Percentiles rank a stretch among this genome's conserved stretches.
Evolutionary conservation across 2,888 invertebrate species (phyloP).

Genomic region (Hymenopus coronatus): DNA sequence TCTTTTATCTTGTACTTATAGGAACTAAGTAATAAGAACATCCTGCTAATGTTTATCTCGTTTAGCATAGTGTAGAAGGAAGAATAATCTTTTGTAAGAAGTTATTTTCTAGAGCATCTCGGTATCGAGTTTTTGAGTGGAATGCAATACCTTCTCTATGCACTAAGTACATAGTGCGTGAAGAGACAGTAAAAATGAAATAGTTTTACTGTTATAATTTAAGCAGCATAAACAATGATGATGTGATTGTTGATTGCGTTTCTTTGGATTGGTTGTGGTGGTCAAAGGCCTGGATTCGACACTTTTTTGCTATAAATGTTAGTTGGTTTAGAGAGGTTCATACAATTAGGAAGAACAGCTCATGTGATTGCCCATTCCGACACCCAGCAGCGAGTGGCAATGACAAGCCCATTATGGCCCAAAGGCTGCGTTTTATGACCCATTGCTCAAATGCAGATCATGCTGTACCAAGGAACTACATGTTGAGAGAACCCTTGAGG

Average conservation of each 20-base stretch:
- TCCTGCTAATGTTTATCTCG: no score
- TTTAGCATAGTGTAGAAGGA: no score
- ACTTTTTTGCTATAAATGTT: neutral
- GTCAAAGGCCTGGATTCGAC: neutral
- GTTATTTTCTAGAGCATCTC: no score
- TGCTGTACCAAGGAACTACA: neutral
- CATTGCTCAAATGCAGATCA: neutral
- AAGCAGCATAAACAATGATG: no score
- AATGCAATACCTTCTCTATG: no score
- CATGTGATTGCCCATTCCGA: neutral
- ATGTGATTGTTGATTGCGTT: neutral
- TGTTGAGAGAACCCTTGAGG: neutral
- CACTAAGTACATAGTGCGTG: no score
- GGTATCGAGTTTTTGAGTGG: no score
- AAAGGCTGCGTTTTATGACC: neutral
- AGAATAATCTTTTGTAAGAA: no score
- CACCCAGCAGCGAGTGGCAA: neutral
- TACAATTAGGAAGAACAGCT: neutral
- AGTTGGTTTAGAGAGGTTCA: neutral
- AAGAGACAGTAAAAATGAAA: no score
- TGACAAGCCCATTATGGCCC: neutral
- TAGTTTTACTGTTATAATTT: no score
- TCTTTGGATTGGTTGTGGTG: neutral
- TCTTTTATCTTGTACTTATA: no score
- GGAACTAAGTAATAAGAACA: no score